These are phyloP conservation scores for Steinernema hermaphroditum DNA, from an alignment of 2,888 invertebrate species.

Conservation along the genomic window DNA sequence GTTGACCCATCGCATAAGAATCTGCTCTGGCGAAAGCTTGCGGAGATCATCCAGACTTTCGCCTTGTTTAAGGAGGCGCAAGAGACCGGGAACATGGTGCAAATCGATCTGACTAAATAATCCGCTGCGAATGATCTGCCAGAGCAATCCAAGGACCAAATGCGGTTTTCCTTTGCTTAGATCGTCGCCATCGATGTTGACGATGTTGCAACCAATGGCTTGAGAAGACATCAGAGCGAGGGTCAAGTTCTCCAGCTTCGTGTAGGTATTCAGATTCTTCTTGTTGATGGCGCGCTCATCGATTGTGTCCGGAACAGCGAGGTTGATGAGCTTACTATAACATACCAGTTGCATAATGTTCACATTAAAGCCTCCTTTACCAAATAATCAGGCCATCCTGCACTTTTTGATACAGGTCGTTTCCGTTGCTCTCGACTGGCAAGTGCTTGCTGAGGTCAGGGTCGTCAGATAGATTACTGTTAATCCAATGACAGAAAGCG, in stretches of 20 bases:
- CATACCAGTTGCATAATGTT: no score
- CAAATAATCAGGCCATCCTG: constrained; percentile 92
- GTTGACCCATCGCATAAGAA: constrained; percentile 95
- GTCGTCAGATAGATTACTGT: constrained; percentile 79
- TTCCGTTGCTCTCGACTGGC: constrained; percentile 88
- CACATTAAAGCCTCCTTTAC: constrained; percentile 73
- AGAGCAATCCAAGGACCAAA: constrained; percentile 89
- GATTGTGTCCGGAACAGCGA: constrained; percentile 95
- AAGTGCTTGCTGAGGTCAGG: constrained; percentile 84
- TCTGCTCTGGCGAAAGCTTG: constrained; percentile 91
- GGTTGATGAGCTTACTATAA: constrained; percentile 90
- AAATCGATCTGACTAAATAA: constrained; percentile 96
- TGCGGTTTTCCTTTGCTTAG: constrained; percentile 88
- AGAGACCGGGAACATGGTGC: constrained; percentile 92
- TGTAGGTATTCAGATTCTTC: constrained; percentile 87
- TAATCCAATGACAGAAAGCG: constrained; percentile 98
- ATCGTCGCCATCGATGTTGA: constrained; percentile 77
- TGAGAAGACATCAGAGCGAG: constrained; percentile 86
- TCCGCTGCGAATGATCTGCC: constrained; percentile 97
- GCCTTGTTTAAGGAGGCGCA: constrained; percentile 78
- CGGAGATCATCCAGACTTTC: constrained; percentile 92
- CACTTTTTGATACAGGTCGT: constrained; percentile 85
- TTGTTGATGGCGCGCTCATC: constrained; percentile 97
- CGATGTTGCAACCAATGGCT: constrained; percentile 80
- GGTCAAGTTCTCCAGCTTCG: constrained; percentile 91